These are phyloP conservation scores for Diplodus puntazzo DNA, from an alignment of 2,797 vertebrate species.

Conservation along the genomic window DNA sequence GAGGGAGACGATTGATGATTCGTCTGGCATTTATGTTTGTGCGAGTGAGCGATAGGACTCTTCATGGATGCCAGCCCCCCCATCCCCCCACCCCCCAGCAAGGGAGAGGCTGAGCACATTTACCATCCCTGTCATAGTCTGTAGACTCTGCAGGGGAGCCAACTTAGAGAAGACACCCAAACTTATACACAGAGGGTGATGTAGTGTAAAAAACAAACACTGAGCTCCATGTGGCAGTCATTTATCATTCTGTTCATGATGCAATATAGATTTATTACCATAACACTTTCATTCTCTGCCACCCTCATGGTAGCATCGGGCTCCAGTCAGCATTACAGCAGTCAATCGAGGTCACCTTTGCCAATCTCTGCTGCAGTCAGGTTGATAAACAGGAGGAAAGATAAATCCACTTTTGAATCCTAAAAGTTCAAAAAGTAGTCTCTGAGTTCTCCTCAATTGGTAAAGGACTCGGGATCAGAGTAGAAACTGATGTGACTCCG, in stretches of 20 bases:
- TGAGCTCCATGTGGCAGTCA: background rate
- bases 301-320: background rate
- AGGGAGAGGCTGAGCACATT: conserved; percentile 18
- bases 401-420: no score
- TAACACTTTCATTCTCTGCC: background rate
- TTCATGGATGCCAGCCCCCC: background rate
- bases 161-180: background rate
- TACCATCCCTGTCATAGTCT: conserved; percentile 29
- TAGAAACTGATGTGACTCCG: no score
- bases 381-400: no score
- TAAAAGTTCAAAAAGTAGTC: no score
- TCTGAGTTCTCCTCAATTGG: no score
- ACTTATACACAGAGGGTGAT: background rate
- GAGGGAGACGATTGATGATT: conserved; percentile 1
- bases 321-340: no score
- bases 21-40: conserved; percentile 5
- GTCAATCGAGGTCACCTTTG: no score
- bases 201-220: background rate
- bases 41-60: conserved; percentile 1
- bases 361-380: no score
- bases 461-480: no score
- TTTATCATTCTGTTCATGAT: background rate
- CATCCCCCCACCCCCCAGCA: background rate
- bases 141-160: background rate
- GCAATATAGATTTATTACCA: background rate